Percentiles rank a stretch among this genome's conserved stretches.
Evolutionary conservation across 1,140 invertebrate species (phyloP).

Genomic region (Gonioctena quinquepunctata): DNA sequence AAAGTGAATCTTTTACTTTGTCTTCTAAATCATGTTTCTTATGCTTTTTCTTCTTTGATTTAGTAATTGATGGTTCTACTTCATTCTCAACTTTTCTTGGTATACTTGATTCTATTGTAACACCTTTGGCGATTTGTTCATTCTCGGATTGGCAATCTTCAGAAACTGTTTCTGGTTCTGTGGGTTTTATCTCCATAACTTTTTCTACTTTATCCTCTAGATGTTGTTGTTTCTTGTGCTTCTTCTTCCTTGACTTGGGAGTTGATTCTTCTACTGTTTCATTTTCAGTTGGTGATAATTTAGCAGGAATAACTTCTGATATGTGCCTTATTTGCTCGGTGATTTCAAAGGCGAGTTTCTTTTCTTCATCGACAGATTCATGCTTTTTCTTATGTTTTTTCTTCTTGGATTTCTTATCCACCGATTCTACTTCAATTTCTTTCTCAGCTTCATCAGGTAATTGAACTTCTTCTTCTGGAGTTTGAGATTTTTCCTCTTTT

Average conservation of each 20-base stretch:
- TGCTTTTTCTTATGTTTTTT: conserved; percentile 23
- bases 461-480: neutral
- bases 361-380: neutral
- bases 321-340: conserved; percentile 1
- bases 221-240: neutral
- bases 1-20: too few species aligned
- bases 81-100: too few species aligned
- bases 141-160: neutral
- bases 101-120: too few species aligned
- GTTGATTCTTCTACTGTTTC: neutral
- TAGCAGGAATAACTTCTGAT: too few species aligned
- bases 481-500: neutral
- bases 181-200: neutral
- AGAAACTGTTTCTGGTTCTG: neutral
- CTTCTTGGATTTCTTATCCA: conserved; percentile 1
- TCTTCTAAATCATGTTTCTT: too few species aligned
- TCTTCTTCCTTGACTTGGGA: neutral
- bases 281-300: neutral
- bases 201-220: neutral
- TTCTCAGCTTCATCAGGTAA: neutral
- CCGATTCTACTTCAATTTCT: neutral
- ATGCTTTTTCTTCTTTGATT: too few species aligned
- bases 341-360: neutral
- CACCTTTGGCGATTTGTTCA: too few species aligned
- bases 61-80: too few species aligned